Evolutionary conservation across 2,888 invertebrate genomes (phyloP).

Genomic region (Archips crataeganus): DNA sequence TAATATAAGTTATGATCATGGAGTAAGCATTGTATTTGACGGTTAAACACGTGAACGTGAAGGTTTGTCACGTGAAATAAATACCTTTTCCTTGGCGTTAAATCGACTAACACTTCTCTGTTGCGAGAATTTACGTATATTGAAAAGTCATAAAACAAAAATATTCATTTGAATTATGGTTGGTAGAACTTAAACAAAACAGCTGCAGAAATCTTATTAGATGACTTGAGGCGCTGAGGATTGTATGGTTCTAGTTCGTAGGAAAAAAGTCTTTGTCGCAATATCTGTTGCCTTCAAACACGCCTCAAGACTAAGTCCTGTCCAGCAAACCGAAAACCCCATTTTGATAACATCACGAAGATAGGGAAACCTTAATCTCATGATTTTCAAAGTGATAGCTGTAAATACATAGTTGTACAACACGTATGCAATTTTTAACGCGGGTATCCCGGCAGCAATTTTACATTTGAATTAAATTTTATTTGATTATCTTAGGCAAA

Average conservation of each 20-base stretch:
- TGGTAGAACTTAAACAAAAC: neutral
- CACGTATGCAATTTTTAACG: conserved; percentile 11
- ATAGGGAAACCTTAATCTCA: neutral
- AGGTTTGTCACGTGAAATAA: too few relatives aligned
- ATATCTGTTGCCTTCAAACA: neutral
- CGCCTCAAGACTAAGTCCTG: neutral
- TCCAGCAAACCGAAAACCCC: neutral
- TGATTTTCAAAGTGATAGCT: neutral
- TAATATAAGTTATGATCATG: neutral
- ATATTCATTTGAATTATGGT: neutral
- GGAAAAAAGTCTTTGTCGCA: neutral
- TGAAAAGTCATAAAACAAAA: neutral
- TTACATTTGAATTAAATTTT: neutral
- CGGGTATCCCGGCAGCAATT: conserved; percentile 31
- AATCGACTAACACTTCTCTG: neutral
- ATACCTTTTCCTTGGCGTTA: neutral
- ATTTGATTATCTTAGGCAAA: neutral
- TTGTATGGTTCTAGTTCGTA: conserved; percentile 3
- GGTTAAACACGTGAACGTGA: too few relatives aligned
- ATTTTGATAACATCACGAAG: neutral
- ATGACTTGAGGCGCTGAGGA: neutral
- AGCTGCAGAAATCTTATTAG: neutral
- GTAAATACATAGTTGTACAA: neutral
- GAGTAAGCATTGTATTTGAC: neutral
- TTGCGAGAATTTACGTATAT: neutral